Conservation (phyloP, 2,888 invertebrate genomes). For the Acronicta psi region DNA sequence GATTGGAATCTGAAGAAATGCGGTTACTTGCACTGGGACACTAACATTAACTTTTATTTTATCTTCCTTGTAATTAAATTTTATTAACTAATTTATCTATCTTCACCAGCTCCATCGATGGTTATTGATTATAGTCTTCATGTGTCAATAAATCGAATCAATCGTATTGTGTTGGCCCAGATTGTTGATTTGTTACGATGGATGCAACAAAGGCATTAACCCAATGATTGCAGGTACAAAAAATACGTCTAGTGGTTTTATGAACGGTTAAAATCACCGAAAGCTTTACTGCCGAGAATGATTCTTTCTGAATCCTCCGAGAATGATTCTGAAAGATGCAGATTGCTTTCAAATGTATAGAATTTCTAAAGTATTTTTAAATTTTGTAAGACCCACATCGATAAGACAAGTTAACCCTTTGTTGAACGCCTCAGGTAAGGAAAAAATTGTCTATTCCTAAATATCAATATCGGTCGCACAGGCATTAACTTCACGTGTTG, state of each 20-base stretch:
- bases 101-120: constrained; percentile 4
- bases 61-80: constrained; percentile 22
- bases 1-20: constrained; percentile 33
- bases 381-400: too few species aligned
- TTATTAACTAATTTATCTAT: constrained; percentile 12
- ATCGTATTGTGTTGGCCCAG: constrained; percentile 12
- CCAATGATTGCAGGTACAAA: constrained; percentile 9
- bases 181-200: neutral
- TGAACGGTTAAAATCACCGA: too few species aligned
- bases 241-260: constrained; percentile 3
- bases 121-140: neutral
- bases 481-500: constrained; percentile 18
- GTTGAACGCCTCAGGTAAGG: too few species aligned
- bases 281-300: too few species aligned
- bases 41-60: constrained; percentile 22
- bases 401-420: too few species aligned
- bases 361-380: too few species aligned
- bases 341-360: too few species aligned
- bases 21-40: constrained; percentile 18
- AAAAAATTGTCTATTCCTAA: too few species aligned
- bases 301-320: too few species aligned
- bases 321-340: too few species aligned
- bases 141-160: constrained; percentile 25
- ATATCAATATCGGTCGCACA: neutral
- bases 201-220: neutral